phyloP scores from a whole-genome alignment of 2,113 vertebrate species.

The Meleagris gallopavo region DNA sequence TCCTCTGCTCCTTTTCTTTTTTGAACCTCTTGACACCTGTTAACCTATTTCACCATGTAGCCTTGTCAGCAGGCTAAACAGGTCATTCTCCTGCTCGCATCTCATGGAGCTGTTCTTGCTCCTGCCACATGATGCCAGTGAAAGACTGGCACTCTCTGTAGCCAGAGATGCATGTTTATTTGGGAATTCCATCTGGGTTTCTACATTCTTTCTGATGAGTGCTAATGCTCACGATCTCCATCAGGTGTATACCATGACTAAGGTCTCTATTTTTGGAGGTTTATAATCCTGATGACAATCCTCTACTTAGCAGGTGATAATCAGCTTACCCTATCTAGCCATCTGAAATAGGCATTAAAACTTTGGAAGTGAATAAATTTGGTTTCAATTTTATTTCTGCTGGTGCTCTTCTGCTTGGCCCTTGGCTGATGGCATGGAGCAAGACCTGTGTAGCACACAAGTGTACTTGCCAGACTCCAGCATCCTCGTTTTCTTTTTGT shows the following conservation, averaged over 20 bases:
- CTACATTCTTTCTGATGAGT: background rate
- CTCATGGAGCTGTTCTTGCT: too few relatives aligned
- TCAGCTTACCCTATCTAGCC: background rate
- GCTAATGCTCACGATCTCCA: background rate
- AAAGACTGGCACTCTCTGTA: background rate
- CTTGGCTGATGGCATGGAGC: background rate
- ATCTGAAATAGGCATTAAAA: background rate
- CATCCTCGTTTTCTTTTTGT: background rate
- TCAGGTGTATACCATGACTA: background rate
- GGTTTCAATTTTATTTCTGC: background rate
- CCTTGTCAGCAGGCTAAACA: too few relatives aligned
- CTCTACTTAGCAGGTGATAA: background rate
- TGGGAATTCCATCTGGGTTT: background rate
- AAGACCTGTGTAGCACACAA: background rate
- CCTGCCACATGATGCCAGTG: background rate
- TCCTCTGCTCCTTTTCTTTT: too few relatives aligned
- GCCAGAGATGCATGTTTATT: background rate
- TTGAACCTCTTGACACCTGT: too few relatives aligned
- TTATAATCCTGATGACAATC: background rate
- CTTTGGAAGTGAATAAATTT: background rate
- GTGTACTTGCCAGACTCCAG: rapidly evolving
- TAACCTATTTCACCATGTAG: too few relatives aligned
- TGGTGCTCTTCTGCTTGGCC: background rate
- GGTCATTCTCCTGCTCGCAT: too few relatives aligned
- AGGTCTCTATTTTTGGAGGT: background rate